These are phyloP conservation scores for Nixonia krombeini DNA, from an alignment of 1,140 invertebrate species.

Conservation along the genomic window DNA sequence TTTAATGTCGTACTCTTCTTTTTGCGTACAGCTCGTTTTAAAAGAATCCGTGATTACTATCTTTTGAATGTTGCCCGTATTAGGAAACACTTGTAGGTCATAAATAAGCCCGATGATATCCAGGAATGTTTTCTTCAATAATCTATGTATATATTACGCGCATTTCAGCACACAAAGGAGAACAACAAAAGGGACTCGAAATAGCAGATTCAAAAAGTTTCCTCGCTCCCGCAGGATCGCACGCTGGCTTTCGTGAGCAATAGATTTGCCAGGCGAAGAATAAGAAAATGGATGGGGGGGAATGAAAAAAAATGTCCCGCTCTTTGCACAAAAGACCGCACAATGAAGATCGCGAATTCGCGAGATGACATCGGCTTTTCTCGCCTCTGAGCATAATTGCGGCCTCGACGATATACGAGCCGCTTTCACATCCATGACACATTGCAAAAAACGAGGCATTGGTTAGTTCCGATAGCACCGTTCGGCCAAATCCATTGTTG, in stretches of 20 bases:
- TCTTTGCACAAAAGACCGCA: slow-evolving; percentile 19
- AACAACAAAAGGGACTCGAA: slow-evolving; percentile 20
- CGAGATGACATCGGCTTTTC: slow-evolving; percentile 4
- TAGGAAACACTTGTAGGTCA: slow-evolving; percentile 26
- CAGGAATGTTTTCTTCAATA: slow-evolving; percentile 21
- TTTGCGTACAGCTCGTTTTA: no score
- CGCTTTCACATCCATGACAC: no score
- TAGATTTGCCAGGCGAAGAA: neutral
- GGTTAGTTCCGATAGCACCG: neutral
- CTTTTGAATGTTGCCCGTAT: no score
- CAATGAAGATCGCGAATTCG: slow-evolving; percentile 20
- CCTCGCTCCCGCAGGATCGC: slow-evolving; percentile 3
- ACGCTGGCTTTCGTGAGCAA: slow-evolving; percentile 26
- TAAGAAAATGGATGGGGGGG: slow-evolving; percentile 4
- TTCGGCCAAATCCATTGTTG: neutral
- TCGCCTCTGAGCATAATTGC: slow-evolving; percentile 33
- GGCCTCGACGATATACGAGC: slow-evolving; percentile 29
- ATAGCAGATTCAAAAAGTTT: slow-evolving; percentile 25
- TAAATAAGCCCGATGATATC: slow-evolving; percentile 30
- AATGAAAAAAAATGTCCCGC: slow-evolving; percentile 12
- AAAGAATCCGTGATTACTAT: no score
- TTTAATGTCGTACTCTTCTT: no score
- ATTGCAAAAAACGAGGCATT: no score
- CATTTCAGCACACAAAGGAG: slow-evolving; percentile 19
- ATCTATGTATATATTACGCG: slow-evolving; percentile 19